Conservation (phyloP, 2,888 invertebrate genomes). For the Catocala nupta region DNA sequence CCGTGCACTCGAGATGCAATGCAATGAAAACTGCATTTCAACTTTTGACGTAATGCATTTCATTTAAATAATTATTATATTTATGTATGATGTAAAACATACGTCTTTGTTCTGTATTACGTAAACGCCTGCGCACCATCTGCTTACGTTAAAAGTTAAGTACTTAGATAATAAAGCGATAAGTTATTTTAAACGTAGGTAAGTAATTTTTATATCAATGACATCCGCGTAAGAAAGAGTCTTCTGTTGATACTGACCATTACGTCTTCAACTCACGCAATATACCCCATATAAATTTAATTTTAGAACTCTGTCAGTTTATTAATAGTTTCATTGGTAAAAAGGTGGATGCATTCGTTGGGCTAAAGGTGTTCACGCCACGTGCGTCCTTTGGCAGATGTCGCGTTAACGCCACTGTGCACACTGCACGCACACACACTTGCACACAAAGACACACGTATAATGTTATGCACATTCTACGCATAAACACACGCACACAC, state of each 20-base stretch:
- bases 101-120: too few species aligned
- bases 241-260: constrained; percentile 13
- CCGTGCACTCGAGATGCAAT: too few species aligned
- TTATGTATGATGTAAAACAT: too few species aligned
- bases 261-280: constrained; percentile 26
- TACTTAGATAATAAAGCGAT: background rate
- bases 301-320: constrained; percentile 73
- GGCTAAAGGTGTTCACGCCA: constrained; percentile 83
- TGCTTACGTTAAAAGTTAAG: background rate
- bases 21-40: too few species aligned
- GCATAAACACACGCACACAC: constrained; percentile 12
- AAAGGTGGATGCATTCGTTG: constrained; percentile 67
- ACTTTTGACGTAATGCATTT: too few species aligned
- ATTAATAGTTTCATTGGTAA: constrained; percentile 76
- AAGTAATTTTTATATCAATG: background rate
- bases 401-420: constrained; percentile 50
- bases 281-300: constrained; percentile 46
- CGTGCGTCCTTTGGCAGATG: constrained; percentile 76
- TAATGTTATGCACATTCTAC: background rate
- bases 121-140: too few species aligned
- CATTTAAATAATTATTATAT: too few species aligned
- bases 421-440: constrained; percentile 10
- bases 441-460: constrained; percentile 4
- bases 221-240: constrained; percentile 11
- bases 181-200: background rate